Percentiles rank a stretch among this genome's conserved stretches.
Conservation (phyloP, 2,797 vertebrate species). For the Tinamus major region DNA sequence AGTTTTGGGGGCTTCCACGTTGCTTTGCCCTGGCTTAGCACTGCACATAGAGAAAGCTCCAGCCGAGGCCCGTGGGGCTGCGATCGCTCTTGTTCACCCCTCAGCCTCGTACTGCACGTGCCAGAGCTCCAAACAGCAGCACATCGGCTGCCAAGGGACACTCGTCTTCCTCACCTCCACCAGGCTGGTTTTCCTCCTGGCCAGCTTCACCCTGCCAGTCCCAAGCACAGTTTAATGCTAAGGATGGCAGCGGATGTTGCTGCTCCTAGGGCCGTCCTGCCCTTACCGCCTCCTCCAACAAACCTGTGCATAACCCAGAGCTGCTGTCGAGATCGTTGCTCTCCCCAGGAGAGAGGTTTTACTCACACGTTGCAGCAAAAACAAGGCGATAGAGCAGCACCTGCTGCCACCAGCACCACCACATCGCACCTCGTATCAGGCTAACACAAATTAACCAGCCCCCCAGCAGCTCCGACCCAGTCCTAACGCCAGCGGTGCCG, state of each 20-base stretch:
- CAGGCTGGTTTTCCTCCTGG: background rate
- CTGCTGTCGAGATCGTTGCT: fast-evolving
- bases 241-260: no score
- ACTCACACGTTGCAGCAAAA: background rate
- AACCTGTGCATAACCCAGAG: fast-evolving
- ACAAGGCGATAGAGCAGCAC: background rate
- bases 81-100: fast-evolving
- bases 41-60: background rate
- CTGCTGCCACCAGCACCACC: fast-evolving
- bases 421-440: no score
- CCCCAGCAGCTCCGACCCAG: background rate
- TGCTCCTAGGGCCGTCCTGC: background rate
- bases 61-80: background rate
- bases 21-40: fast-evolving
- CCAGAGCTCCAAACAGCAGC: background rate
- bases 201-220: background rate
- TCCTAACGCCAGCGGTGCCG: no score
- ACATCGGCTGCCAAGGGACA: background rate
- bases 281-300: background rate
- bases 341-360: background rate
- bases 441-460: background rate
- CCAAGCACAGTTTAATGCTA: background rate
- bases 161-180: background rate
- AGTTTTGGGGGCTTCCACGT: background rate
- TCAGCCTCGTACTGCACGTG: fast-evolving